These are phyloP conservation scores for Aphaenogaster floridana DNA, from an alignment of 1,140 invertebrate species.

Conservation along the genomic window DNA sequence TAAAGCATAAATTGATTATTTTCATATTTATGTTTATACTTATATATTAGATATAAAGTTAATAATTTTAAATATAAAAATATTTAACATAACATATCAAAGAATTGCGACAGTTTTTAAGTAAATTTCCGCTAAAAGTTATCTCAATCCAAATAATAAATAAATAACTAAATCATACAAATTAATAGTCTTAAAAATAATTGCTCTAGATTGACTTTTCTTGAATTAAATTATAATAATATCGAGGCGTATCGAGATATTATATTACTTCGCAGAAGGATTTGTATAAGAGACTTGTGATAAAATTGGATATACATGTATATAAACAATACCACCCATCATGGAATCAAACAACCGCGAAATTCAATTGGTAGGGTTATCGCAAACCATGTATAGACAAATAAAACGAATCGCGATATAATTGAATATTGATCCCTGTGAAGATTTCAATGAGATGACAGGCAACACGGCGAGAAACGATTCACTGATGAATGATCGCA, in stretches of 20 bases:
- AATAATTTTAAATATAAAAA: neutral
- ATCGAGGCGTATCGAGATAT: neutral
- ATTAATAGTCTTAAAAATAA: slow-evolving; percentile 4
- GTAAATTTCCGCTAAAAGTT: slow-evolving; percentile 1
- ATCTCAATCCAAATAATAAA: neutral
- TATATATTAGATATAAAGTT: neutral
- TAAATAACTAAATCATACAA: neutral
- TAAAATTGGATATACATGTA: slow-evolving; percentile 31
- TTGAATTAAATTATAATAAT: neutral
- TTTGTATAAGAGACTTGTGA: neutral
- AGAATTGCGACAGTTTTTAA: neutral
- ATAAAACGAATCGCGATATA: slow-evolving; percentile 33
- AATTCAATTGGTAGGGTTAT: slow-evolving; percentile 51
- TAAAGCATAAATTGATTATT: neutral
- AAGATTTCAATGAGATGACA: slow-evolving; percentile 62
- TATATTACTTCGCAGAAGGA: slow-evolving; percentile 1
- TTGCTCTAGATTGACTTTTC: neutral
- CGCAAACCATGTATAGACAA: neutral
- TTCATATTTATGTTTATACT: neutral
- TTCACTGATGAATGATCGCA: slow-evolving; percentile 65
- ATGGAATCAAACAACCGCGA: slow-evolving; percentile 40
- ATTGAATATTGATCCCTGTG: slow-evolving; percentile 61
- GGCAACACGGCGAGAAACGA: slow-evolving; percentile 39
- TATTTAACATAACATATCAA: neutral
- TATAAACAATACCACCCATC: slow-evolving; percentile 34